Conservation (phyloP, 1,140 invertebrate species). For the Trialeurodes vaporariorum region DNA sequence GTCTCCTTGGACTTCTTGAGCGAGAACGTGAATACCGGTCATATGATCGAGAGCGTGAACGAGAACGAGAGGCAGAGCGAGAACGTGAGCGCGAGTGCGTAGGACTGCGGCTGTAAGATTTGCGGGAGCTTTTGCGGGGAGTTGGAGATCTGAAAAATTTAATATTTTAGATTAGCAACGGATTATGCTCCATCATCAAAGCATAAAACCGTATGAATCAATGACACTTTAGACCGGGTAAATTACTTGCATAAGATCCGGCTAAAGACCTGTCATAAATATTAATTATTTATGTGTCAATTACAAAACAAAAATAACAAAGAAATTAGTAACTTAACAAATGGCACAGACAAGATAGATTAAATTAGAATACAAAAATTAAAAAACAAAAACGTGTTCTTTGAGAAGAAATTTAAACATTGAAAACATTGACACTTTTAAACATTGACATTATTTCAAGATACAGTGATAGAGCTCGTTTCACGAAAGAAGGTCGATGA, state of each 20-base stretch:
- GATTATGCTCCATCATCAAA: not conserved
- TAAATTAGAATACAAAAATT: too few species aligned
- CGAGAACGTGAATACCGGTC: not conserved
- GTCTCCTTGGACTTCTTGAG: not conserved
- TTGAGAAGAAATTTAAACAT: too few species aligned
- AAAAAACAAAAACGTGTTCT: too few species aligned
- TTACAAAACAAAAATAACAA: not conserved
- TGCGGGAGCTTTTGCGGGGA: not conserved
- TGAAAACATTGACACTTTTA: too few species aligned
- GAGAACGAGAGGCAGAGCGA: not conserved
- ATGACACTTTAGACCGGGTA: not conserved
- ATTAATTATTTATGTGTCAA: not conserved
- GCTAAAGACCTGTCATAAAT: not conserved
- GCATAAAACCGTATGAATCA: too few species aligned
- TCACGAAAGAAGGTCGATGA: too few species aligned
- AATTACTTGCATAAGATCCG: not conserved
- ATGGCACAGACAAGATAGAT: too few species aligned
- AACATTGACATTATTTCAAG: too few species aligned
- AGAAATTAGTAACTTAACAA: not conserved
- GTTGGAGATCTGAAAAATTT: not conserved
- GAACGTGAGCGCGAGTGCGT: not conserved
- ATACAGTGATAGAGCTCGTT: too few species aligned
- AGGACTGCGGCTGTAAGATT: not conserved
- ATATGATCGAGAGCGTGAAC: not conserved
- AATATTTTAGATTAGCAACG: too few species aligned